Evolutionary conservation across 2,888 invertebrate genomes (phyloP).

Genomic region (Phortica magna): DNA sequence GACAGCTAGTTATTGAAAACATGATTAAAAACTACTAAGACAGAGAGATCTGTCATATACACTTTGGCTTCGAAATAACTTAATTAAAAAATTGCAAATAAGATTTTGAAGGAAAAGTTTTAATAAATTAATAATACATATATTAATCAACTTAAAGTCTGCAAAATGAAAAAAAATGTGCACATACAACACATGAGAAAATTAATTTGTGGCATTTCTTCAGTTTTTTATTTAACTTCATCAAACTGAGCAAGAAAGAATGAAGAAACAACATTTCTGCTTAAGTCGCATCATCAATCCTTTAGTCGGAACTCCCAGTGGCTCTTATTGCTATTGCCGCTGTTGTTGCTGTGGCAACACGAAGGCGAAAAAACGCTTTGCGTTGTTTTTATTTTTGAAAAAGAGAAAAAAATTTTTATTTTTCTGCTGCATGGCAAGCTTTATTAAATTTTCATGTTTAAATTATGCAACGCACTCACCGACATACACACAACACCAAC

Average conservation of each 20-base stretch:
- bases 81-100: too few species aligned
- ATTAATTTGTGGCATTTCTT: neutral
- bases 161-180: too few species aligned
- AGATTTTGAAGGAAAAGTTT: too few species aligned
- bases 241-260: neutral
- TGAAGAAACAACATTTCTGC: neutral
- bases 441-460: conserved; percentile 24
- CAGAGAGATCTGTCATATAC: too few species aligned
- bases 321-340: neutral
- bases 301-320: neutral
- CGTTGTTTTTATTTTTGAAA: neutral
- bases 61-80: too few species aligned
- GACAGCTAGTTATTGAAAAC: too few species aligned
- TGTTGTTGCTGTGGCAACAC: neutral
- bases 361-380: neutral
- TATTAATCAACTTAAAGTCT: too few species aligned
- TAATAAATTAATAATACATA: too few species aligned
- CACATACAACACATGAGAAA: neutral
- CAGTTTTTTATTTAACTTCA: neutral
- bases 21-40: too few species aligned
- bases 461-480: conserved; percentile 3
- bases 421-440: conserved; percentile 10
- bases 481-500: neutral
- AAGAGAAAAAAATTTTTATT: neutral
- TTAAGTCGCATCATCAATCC: conserved; percentile 9